Base-by-base conservation (phyloP, 2,797 vertebrate genomes). In the Phoeniculus purpureus region DNA sequence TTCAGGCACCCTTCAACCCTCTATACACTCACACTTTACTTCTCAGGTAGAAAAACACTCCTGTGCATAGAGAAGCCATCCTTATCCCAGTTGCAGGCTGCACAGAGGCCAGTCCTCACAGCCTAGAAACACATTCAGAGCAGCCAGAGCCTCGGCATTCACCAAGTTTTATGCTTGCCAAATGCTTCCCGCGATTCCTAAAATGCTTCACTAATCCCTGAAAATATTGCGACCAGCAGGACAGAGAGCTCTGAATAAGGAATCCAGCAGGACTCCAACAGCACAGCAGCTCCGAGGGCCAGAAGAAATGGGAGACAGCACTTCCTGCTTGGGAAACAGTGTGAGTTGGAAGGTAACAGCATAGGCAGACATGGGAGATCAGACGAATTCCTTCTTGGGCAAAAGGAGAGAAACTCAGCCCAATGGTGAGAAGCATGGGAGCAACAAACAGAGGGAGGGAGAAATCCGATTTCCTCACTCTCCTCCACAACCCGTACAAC, bases 401-500 rank as follows among this genome's bases (percentile, higher is more conserved):
- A 85, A 67, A 20, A 56, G 23, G 40, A 79, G 21, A 64, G 50
- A 66, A 88, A 59, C 76, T 31, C 31, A 76, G 56, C 45, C 12
- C 58, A 89, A 67, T 87, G 5, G 14, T 54, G 3, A 34, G 29
- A 84, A 67, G 12, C 37, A 31, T 18, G 12, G 56, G 72, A 48
- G 26, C 72, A 40, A n/a, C 26, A 77, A 37, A 20, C 2, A 1
- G 12, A 6, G 5, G 3, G 9, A 4, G 11, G 2, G 7, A 40
- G 18, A 58, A 77, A 67, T 15, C 15, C 3, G 8, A 14, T 76
- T 83, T 70, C 50, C 40, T 13, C 10, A 9, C 12, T 64, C 32
- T 51, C 29, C 45, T 52, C 34, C 4, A 21, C 23, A 29, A 52
- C 50, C 20, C 23, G 26, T 51, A 64, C 68, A 65, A 73, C 10